Percentiles rank a stretch among this genome's conserved stretches.
Conservation (phyloP, 1,140 invertebrate genomes). For the Drosophila bipectinata region DNA sequence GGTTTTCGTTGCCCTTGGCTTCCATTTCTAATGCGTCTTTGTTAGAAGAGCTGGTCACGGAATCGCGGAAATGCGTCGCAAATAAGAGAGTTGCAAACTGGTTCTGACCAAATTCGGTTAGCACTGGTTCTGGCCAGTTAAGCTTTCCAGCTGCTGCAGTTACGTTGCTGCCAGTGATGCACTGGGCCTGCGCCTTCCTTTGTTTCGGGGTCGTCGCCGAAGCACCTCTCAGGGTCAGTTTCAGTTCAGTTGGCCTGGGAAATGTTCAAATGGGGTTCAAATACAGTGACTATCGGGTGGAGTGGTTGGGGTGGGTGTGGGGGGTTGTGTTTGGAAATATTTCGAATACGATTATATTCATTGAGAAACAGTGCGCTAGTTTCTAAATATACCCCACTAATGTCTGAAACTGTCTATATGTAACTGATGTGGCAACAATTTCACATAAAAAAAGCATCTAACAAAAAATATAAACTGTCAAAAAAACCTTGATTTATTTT, state of each 20-base stretch:
- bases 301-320: background rate
- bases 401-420: background rate
- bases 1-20: slow-evolving; percentile 36
- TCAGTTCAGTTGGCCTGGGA: slow-evolving; percentile 21
- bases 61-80: slow-evolving; percentile 26
- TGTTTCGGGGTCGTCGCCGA: slow-evolving; percentile 38
- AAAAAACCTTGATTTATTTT: background rate
- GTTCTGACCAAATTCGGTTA: slow-evolving; percentile 25
- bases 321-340: no score
- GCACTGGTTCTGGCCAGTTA: slow-evolving; percentile 23
- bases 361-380: background rate
- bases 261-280: slow-evolving; percentile 1
- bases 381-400: background rate
- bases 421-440: background rate
- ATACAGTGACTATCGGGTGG: slow-evolving; percentile 7
- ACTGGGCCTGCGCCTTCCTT: slow-evolving; percentile 32
- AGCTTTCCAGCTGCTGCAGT: slow-evolving; percentile 1
- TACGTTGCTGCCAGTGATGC: slow-evolving; percentile 3
- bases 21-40: slow-evolving; percentile 37
- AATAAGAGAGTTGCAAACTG: slow-evolving; percentile 20
- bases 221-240: slow-evolving; percentile 34
- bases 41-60: background rate
- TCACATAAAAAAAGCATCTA: no score
- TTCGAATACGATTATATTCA: no score
- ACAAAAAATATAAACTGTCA: background rate